A percentile compares a stretch with the other conserved stretches of the same genome.
phyloP scores from a whole-genome alignment of 1,140 invertebrate genomes.

The Periplaneta americana region DNA sequence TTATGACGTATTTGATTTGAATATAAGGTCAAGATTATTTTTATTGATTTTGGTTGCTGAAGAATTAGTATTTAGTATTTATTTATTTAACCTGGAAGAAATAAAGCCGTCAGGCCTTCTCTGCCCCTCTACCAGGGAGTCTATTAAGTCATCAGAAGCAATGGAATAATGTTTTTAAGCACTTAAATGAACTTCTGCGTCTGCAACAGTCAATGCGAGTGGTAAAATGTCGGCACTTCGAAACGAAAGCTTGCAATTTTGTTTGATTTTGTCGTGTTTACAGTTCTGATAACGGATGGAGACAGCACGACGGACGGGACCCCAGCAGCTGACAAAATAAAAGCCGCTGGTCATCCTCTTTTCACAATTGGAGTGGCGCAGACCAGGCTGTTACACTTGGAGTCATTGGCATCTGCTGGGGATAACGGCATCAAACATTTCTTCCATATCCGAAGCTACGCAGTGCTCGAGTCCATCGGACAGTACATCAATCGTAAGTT shows the following conservation, averaged over 20 bases:
- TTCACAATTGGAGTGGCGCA: slow-evolving; percentile 10
- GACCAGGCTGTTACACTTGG: neutral
- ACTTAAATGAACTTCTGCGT: too few species aligned
- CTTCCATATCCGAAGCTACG: slow-evolving; percentile 11
- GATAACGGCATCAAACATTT: slow-evolving; percentile 7
- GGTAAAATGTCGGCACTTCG: too few species aligned
- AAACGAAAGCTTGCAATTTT: slow-evolving; percentile 46
- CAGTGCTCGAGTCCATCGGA: slow-evolving; percentile 5
- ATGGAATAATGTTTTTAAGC: too few species aligned
- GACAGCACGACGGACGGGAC: slow-evolving; percentile 9
- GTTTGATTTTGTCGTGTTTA: neutral
- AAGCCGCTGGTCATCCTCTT: neutral
- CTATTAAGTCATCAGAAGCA: too few species aligned
- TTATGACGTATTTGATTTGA: too few species aligned
- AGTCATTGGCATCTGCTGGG: neutral
- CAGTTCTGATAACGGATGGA: slow-evolving; percentile 15
- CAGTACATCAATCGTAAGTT: slow-evolving; percentile 1
- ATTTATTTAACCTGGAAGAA: too few species aligned
- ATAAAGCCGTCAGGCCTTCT: too few species aligned
- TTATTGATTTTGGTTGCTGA: too few species aligned
- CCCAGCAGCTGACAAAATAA: slow-evolving; percentile 7
- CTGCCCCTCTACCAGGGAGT: too few species aligned
- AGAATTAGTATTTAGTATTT: too few species aligned
- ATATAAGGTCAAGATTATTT: too few species aligned
- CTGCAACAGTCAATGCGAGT: too few species aligned